Base-by-base conservation (phyloP, 1,140 invertebrate genomes). In the Penaeus japonicus region DNA sequence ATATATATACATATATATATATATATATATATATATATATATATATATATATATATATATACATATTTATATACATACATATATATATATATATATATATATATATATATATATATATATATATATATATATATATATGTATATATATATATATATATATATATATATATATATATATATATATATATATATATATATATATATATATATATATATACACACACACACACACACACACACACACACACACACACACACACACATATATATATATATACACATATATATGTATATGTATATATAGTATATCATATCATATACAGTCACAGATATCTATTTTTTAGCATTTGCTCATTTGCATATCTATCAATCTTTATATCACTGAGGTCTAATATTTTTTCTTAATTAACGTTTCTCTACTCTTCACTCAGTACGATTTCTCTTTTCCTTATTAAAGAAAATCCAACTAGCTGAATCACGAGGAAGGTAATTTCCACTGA, bases 1-100 rank as follows among this genome's bases (percentile, higher is more conserved):
- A 18, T 65, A 65, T 65, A 65, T 65, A 15, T 65, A 65, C 30
- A 65, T 65, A 65, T 65, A 65, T 65, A 65, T 65, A 65, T 65
- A 65, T 65, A 65, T 65, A 65, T 65, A 65, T 65, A 65, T 65
- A 65, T 65, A 65, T 65, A 65, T 65, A 65, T 65, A 65, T 65
- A 65, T 65, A 65, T 7, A 65, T 65, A 65, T 65, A 65, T 7
- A 65, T 65, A 65, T 65, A 65, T 65, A 65, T 65, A 65, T 65
- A 65, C 27, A 65, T 65, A 3, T 65, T n/a, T 65, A 65, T 65
- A 65, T 65, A 17, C 27, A 65, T 65, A 65, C 59, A 65, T 3
- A 4, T 3, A 17, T 3, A 3, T 17, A 17, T 4, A 65, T 17
- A 65, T 65, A 65, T 65, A 65, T 65, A 65, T 65, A 65, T 65